These are phyloP conservation scores for Chanos chanos DNA, from an alignment of 2,797 vertebrate genomes.

Conservation along the genomic window DNA sequence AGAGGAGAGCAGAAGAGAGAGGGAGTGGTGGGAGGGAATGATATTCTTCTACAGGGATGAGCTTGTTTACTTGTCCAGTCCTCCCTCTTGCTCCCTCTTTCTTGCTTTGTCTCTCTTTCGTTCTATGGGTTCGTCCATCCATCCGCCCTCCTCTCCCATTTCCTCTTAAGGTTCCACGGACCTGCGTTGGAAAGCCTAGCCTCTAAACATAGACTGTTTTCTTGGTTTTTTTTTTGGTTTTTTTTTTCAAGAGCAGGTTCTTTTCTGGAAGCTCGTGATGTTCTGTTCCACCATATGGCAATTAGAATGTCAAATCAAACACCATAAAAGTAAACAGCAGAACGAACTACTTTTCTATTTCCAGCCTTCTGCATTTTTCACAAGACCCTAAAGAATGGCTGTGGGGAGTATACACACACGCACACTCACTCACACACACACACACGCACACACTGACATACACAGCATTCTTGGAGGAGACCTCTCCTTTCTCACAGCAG, in stretches of 20 bases:
- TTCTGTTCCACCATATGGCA: slow-evolving; percentile 75
- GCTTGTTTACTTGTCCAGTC: too few relatives aligned
- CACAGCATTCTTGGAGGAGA: neutral
- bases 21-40: too few relatives aligned
- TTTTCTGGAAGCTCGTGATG: slow-evolving; percentile 68
- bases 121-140: too few relatives aligned
- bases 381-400: slow-evolving; percentile 29
- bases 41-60: too few relatives aligned
- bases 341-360: slow-evolving; percentile 33
- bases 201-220: slow-evolving; percentile 69
- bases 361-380: slow-evolving; percentile 16
- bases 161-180: slow-evolving; percentile 50
- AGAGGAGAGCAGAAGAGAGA: too few relatives aligned
- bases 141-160: neutral
- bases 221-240: too few relatives aligned
- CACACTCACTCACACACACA: neutral
- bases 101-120: too few relatives aligned
- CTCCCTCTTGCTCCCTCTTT: too few relatives aligned
- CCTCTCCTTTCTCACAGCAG: slow-evolving; percentile 19
- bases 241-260: slow-evolving; percentile 65
- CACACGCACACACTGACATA: slow-evolving; percentile 3
- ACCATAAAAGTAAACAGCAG: slow-evolving; percentile 65
- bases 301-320: slow-evolving; percentile 77
- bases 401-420: slow-evolving; percentile 13
- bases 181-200: slow-evolving; percentile 62